Base-by-base conservation (phyloP, 2,113 vertebrate genomes). In the Hoplias malabaricus region DNA sequence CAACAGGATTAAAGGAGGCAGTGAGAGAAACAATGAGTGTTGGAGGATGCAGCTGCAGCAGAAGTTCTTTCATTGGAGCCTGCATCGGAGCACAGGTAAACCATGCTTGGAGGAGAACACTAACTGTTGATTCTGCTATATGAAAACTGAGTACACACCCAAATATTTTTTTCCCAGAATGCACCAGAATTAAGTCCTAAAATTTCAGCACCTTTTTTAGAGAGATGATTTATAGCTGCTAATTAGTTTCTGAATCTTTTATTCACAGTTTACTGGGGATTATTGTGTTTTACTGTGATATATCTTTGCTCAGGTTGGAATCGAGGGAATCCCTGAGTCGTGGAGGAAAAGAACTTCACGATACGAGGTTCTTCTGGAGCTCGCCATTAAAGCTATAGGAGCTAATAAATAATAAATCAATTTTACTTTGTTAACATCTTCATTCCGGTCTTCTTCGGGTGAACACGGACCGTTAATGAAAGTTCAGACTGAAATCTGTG, bases 71-170 rank as follows among this genome's bases (percentile, higher is more conserved):
- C 77, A 89, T 92, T 2, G 90, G 92, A 36, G 91, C 92, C 36
- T 92, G 90, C 80, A 74, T 92, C 5, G 91, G 90, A 9, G 91
- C 92, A 83, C 91, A 92, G 92, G 91, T 91, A n/a, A n/a, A 82
- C n/a, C 0, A 53, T 5, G 23, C 21, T 16, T 42, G 12, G 8
- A 5, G 1, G 36, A 75, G 19, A 7, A 34, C 14, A 31, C 61
- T 19, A 3, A 29, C n/a, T n/a, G n/a, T n/a, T n/a, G n/a, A n/a
- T n/a, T n/a, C n/a, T n/a, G n/a, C n/a, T n/a, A n/a, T n/a, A n/a
- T n/a, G n/a, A n/a, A n/a, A n/a, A n/a, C n/a, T n/a, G n/a, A n/a
- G n/a, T n/a, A n/a, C n/a, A n/a, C n/a, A n/a, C n/a, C n/a, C n/a
- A n/a, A n/a, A n/a, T n/a, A n/a, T n/a, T n/a, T n/a, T n/a, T n/a